Percentiles rank a stretch among this genome's conserved stretches.
These are phyloP conservation scores for Ophthalmolycus amberensis DNA, from an alignment of 2,113 vertebrate species.

Conservation along the genomic window DNA sequence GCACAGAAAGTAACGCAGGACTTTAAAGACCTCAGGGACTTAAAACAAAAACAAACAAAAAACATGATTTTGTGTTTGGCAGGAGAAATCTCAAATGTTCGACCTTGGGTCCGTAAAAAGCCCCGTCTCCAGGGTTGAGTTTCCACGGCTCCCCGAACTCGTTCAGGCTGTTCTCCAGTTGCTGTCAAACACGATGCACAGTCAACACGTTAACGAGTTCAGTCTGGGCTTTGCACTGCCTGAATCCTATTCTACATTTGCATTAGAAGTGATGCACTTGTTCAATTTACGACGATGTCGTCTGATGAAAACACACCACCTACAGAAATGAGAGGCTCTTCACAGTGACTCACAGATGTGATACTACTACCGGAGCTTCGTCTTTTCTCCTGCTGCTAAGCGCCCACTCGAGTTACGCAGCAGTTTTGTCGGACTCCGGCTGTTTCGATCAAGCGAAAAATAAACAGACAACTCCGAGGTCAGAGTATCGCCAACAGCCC, in stretches of 20 bases:
- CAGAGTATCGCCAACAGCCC: neutral
- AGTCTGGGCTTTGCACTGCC: neutral
- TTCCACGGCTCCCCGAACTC: conserved; percentile 93
- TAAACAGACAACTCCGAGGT: neutral
- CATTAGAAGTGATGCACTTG: neutral
- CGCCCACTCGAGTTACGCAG: neutral
- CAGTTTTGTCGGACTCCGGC: neutral
- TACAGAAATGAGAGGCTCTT: conserved; percentile 18
- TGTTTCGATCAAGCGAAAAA: neutral
- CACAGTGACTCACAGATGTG: conserved; percentile 49
- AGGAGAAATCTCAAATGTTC: neutral
- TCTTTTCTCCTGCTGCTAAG: neutral
- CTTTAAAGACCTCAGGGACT: neutral
- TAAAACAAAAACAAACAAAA: no score
- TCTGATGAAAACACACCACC: conserved; percentile 23
- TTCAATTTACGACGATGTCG: neutral
- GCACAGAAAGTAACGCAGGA: conserved; percentile 30
- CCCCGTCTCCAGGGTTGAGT: conserved; percentile 92
- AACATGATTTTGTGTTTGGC: neutral
- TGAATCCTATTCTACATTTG: neutral
- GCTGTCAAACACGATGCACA: conserved; percentile 78
- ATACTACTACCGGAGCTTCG: neutral
- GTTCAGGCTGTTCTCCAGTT: conserved; percentile 92
- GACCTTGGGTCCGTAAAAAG: conserved; percentile 98
- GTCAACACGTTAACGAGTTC: neutral